Conservation (phyloP, 2,888 invertebrate species). For the Carabus problematicus region DNA sequence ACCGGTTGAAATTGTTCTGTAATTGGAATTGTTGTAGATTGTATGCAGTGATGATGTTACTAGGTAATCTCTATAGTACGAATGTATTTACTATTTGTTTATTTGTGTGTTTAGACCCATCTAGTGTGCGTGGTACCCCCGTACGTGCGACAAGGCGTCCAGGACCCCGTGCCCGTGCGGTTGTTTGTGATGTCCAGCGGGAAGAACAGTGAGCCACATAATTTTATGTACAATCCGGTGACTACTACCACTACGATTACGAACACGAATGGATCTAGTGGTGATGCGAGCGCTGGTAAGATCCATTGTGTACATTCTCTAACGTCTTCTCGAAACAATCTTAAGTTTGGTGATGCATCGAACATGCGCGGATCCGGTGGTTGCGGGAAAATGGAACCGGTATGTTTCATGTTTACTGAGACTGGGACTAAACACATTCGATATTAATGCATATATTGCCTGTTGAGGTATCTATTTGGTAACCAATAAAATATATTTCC, state of each 20-base stretch:
- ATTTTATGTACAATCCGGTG: conserved; percentile 79
- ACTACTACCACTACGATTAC: conserved; percentile 52
- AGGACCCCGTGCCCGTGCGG: conserved; percentile 76
- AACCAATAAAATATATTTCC: no score
- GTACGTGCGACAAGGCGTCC: conserved; percentile 72
- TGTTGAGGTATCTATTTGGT: no score
- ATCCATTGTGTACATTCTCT: conserved; percentile 17
- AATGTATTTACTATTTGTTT: not conserved
- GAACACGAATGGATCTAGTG: not conserved
- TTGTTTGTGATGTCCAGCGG: conserved; percentile 84
- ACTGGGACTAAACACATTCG: no score
- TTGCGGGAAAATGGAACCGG: no score
- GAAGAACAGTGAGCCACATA: conserved; percentile 85
- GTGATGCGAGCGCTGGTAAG: conserved; percentile 30
- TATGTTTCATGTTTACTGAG: no score
- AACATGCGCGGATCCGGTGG: not conserved
- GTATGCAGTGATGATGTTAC: conserved; percentile 5
- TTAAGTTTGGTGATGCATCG: conserved; percentile 41
- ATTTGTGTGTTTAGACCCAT: conserved; percentile 72
- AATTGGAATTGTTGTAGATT: conserved; percentile 9
- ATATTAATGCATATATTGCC: no score
- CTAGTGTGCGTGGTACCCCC: conserved; percentile 86
- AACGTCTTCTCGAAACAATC: conserved; percentile 30
- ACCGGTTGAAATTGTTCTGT: no score
- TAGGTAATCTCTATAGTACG: not conserved